Evolutionary conservation across 1,140 invertebrate species (phyloP).

Genomic region (Drosophila tsacasi): DNA sequence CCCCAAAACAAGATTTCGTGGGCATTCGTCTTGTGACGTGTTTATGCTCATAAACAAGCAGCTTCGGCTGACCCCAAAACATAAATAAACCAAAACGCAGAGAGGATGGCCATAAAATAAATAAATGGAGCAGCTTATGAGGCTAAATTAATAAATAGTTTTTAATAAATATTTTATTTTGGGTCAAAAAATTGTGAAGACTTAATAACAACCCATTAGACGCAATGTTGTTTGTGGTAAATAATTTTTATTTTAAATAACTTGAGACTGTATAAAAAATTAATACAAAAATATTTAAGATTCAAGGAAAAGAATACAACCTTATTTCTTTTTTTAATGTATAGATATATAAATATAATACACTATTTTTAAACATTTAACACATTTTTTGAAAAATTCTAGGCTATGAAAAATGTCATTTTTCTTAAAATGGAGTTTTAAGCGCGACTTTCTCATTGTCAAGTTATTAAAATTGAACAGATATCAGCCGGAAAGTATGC

Average conservation of each 20-base stretch:
- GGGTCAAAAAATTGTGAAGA: not conserved
- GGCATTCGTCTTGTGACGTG: constrained; percentile 19
- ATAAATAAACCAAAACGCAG: constrained; percentile 24
- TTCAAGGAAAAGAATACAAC: too few species aligned
- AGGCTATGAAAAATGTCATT: too few species aligned
- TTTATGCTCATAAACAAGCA: constrained; percentile 40
- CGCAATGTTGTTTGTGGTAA: not conserved
- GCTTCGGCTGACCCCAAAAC: constrained; percentile 42
- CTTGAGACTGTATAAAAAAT: not conserved
- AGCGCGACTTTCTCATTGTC: not conserved
- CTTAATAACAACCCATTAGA: not conserved
- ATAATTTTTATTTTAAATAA: not conserved
- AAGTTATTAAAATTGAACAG: not conserved
- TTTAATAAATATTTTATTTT: not conserved
- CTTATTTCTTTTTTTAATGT: too few species aligned
- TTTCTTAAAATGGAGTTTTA: too few species aligned
- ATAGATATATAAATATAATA: too few species aligned
- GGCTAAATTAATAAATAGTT: constrained; percentile 2
- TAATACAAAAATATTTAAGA: too few species aligned
- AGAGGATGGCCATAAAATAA: constrained; percentile 1
- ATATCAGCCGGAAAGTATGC: not conserved
- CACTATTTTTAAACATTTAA: too few species aligned
- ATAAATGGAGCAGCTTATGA: not conserved
- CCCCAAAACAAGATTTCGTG: constrained; percentile 41
- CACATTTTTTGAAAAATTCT: too few species aligned